Percentiles rank a stretch among this genome's conserved stretches.
These are phyloP conservation scores for Ophioninae sp. DNA, from an alignment of 2,888 invertebrate genomes.

Conservation along the genomic window DNA sequence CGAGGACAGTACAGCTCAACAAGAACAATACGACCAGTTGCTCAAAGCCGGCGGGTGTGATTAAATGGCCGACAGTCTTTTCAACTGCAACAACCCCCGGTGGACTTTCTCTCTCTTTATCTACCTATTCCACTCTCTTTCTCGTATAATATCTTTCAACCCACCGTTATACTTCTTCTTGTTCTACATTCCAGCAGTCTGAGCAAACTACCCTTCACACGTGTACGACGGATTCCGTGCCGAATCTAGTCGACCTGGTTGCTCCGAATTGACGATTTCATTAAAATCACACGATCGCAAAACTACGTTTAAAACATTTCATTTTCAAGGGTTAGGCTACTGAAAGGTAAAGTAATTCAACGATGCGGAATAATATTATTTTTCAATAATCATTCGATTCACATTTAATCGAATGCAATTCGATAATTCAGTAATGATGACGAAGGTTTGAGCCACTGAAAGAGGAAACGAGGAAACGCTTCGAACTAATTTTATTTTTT, in stretches of 20 bases:
- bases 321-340: too few relatives aligned
- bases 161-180: constrained; percentile 15
- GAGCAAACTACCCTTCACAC: background rate
- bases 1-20: constrained; percentile 40
- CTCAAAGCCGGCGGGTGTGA: constrained; percentile 46
- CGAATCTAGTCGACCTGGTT: background rate
- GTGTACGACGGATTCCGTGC: background rate
- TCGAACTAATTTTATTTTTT: too few relatives aligned
- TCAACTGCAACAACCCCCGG: constrained; percentile 49
- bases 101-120: constrained; percentile 7
- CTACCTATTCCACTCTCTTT: background rate
- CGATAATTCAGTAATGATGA: too few relatives aligned
- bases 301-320: background rate
- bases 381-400: too few relatives aligned
- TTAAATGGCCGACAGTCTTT: constrained; percentile 55
- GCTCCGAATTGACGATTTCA: too few relatives aligned
- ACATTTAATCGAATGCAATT: too few relatives aligned
- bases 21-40: constrained; percentile 53
- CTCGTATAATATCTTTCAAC: constrained; percentile 11
- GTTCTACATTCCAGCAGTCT: constrained; percentile 1
- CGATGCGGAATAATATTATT: too few relatives aligned
- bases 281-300: background rate
- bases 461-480: too few relatives aligned
- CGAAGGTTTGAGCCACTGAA: too few relatives aligned
- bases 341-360: too few relatives aligned